phyloP scores from a whole-genome alignment of 2,113 vertebrate species.

The Carassius gibelio region DNA sequence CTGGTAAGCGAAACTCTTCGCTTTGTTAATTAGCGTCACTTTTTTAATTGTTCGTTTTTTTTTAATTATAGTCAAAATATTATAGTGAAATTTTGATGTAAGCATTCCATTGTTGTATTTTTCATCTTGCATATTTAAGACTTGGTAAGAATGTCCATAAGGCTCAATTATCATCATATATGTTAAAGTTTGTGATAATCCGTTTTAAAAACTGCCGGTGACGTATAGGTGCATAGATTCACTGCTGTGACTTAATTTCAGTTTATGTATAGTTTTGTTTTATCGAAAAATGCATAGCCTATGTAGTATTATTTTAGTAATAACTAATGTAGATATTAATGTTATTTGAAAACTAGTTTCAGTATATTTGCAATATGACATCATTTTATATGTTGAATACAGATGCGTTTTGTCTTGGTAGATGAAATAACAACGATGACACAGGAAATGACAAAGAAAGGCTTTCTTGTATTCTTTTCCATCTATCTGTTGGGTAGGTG shows the following conservation, averaged over 20 bases:
- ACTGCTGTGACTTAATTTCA: background rate
- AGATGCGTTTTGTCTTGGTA: background rate
- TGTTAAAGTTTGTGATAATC: background rate
- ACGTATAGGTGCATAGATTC: background rate
- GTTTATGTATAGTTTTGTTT: background rate
- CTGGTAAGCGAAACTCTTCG: background rate
- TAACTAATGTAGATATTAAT: background rate
- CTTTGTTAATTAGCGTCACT: too few relatives aligned
- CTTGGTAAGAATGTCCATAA: background rate
- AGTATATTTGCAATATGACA: background rate
- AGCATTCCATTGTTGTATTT: background rate
- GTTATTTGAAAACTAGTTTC: background rate
- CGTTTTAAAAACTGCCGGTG: background rate
- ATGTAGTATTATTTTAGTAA: background rate
- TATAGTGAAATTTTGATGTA: background rate
- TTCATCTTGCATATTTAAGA: background rate
- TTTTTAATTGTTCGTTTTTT: background rate
- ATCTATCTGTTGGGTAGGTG: constrained; percentile 44
- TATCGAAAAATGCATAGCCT: background rate
- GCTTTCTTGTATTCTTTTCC: background rate
- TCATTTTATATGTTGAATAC: background rate
- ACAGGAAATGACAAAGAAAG: constrained; percentile 48
- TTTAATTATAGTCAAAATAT: background rate
- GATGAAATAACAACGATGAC: background rate
- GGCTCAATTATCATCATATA: background rate